A percentile compares a stretch with the other conserved stretches of the same genome.
phyloP scores from a whole-genome alignment of 1,140 invertebrate genomes.

The Campoletis sonorensis region DNA sequence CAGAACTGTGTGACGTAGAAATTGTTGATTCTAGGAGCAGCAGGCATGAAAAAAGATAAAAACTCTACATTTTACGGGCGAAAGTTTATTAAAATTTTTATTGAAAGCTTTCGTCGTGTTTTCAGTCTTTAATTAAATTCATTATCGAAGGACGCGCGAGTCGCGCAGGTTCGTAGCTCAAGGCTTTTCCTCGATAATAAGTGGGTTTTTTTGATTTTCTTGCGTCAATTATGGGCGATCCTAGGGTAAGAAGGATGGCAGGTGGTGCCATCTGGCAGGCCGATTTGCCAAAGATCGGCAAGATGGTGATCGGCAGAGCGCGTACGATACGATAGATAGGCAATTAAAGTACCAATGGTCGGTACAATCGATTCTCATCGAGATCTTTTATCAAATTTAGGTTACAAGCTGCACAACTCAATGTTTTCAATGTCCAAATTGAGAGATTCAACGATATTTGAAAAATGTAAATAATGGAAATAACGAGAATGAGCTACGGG shows the following conservation, averaged over 20 bases:
- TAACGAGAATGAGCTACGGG: too few relatives aligned
- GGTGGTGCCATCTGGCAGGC: neutral
- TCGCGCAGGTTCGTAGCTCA: neutral
- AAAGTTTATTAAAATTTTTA: conserved; percentile 18
- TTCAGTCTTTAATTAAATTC: neutral
- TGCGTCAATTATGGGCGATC: neutral
- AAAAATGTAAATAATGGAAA: too few relatives aligned
- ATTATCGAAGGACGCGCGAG: neutral
- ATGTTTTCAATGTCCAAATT: too few relatives aligned
- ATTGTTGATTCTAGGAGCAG: too few relatives aligned
- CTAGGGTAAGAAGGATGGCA: too few relatives aligned
- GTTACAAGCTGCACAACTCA: too few relatives aligned
- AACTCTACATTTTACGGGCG: too few relatives aligned
- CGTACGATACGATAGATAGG: neutral
- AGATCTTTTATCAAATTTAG: too few relatives aligned
- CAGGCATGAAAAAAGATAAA: too few relatives aligned
- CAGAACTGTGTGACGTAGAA: too few relatives aligned
- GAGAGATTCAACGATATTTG: too few relatives aligned
- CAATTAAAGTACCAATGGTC: neutral
- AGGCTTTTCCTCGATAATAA: neutral
- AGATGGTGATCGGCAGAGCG: neutral
- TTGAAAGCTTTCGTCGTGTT: neutral
- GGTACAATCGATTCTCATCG: neutral
- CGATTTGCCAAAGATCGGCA: neutral
- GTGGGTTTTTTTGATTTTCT: conserved; percentile 2